Evolutionary conservation across 2,113 vertebrate species (phyloP).

Genomic region (Limnothrissa miodon): DNA sequence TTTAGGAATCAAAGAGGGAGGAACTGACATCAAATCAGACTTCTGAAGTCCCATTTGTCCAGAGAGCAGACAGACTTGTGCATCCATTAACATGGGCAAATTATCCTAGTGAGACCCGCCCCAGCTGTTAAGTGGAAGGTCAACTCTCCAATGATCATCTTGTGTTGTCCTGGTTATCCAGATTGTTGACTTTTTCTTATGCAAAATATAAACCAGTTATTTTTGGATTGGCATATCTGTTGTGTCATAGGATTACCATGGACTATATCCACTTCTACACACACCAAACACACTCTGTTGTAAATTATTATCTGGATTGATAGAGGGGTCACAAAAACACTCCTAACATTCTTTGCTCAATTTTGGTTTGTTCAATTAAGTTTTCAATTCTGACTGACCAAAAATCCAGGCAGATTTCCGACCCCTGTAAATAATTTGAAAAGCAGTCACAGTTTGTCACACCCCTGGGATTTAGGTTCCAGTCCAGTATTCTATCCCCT

Average conservation of each 20-base stretch:
- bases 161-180: background rate
- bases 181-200: background rate
- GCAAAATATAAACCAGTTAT: background rate
- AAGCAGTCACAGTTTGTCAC: background rate
- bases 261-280: too few relatives aligned
- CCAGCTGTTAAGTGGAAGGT: background rate
- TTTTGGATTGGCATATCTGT: background rate
- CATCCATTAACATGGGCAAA: background rate
- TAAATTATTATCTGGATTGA: background rate
- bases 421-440: background rate
- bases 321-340: background rate
- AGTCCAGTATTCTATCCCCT: background rate
- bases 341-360: background rate
- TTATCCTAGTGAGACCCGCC: background rate
- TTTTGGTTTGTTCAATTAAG: background rate
- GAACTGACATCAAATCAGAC: background rate
- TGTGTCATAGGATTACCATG: background rate
- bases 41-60: conserved; percentile 2
- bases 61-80: background rate
- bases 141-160: background rate
- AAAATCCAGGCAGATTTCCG: background rate
- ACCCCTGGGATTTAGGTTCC: background rate
- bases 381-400: background rate
- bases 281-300: background rate
- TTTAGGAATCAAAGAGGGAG: background rate